Percentiles rank a stretch among this genome's conserved stretches.
phyloP scores from a whole-genome alignment of 2,113 vertebrate genomes.

The Oncorhynchus clarkii region DNA sequence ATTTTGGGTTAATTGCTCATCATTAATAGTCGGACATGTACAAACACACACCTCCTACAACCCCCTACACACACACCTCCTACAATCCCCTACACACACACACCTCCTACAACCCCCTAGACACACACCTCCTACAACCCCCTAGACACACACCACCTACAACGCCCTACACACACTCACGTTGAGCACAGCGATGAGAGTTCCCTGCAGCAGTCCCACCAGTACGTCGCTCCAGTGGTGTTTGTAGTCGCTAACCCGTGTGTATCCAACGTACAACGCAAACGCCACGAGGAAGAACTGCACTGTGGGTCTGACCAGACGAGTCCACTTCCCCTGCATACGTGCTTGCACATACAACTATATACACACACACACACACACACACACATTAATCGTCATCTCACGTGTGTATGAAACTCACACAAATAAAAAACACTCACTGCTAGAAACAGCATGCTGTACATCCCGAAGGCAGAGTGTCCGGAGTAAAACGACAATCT shows the following conservation, averaged over 20 bases:
- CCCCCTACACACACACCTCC: not conserved
- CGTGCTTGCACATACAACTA: conserved; percentile 90
- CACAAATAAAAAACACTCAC: conserved; percentile 71
- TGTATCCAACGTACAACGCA: conserved; percentile 90
- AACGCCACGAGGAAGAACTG: conserved; percentile 92
- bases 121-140: conserved; percentile 19
- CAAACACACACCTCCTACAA: not conserved
- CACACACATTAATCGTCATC: not conserved
- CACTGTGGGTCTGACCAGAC: conserved; percentile 86
- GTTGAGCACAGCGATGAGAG: conserved; percentile 82
- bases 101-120: not conserved
- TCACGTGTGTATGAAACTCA: not conserved
- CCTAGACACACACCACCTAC: too few relatives aligned
- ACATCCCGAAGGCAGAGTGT: conserved; percentile 97
- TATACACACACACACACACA: not conserved
- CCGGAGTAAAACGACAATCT: conserved; percentile 96
- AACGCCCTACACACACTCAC: conserved; percentile 69
- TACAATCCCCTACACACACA: not conserved
- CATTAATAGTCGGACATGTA: not conserved
- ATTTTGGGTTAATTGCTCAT: not conserved
- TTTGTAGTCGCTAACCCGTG: conserved; percentile 88
- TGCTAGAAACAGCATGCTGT: conserved; percentile 94
- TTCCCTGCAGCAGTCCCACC: conserved; percentile 88
- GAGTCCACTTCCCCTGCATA: conserved; percentile 85
- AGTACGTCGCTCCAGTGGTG: conserved; percentile 94